Evolutionary conservation across 2,888 invertebrate species (phyloP).

Genomic region (Caenorhabditis sp.): DNA sequence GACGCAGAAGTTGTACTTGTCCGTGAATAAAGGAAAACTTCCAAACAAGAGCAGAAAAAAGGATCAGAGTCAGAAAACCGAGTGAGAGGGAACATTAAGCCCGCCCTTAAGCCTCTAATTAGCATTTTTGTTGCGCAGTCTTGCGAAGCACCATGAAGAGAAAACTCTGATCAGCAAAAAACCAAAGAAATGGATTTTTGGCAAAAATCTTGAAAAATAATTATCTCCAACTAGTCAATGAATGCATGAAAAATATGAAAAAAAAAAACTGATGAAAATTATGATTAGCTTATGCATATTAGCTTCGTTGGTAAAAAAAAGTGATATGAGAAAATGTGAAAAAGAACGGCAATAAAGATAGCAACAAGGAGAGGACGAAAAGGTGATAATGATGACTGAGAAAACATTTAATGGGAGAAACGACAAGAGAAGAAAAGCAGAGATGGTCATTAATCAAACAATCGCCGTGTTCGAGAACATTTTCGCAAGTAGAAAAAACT

Average conservation of each 20-base stretch:
- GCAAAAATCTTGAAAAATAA: neutral
- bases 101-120: too few species aligned
- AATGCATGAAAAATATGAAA: neutral
- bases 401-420: neutral
- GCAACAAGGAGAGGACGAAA: neutral
- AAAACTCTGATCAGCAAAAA: neutral
- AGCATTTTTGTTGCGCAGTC: slow-evolving; percentile 16
- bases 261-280: too few species aligned
- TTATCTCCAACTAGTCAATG: neutral
- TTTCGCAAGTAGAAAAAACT: neutral
- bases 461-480: slow-evolving; percentile 15
- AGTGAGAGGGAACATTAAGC: neutral
- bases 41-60: neutral
- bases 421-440: neutral
- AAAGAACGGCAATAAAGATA: neutral
- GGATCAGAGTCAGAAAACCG: neutral
- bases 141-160: neutral
- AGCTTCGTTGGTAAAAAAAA: too few species aligned
- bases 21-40: neutral
- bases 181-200: neutral
- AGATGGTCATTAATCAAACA: slow-evolving; percentile 41
- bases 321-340: neutral
- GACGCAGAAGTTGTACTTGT: neutral
- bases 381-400: neutral
- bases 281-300: too few species aligned